These are phyloP conservation scores for Axis porcinus DNA, from an alignment of 2,113 vertebrate species.

Conservation along the genomic window DNA sequence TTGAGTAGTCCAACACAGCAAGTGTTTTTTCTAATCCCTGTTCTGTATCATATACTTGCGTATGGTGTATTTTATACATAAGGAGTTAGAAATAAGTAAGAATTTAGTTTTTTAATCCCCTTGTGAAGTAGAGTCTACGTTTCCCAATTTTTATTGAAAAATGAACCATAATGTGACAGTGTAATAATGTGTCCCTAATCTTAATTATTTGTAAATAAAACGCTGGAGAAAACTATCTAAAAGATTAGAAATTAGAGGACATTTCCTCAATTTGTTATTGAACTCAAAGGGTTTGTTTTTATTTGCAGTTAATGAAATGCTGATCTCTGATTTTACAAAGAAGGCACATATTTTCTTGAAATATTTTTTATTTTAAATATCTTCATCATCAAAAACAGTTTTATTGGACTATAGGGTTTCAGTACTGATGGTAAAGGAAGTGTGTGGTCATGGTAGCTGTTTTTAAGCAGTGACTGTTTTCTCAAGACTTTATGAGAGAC, in stretches of 20 bases:
- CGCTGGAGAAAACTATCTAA: not conserved
- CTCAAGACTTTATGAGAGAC: not conserved
- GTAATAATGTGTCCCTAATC: not conserved
- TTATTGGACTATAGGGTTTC: not conserved
- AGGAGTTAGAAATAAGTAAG: not conserved
- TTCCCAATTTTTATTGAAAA: not conserved
- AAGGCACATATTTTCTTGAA: not conserved
- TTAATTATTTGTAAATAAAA: slow-evolving; percentile 17
- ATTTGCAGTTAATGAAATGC: not conserved
- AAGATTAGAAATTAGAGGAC: not conserved
- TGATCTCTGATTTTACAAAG: not conserved
- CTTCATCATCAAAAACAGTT: not conserved
- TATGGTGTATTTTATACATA: not conserved
- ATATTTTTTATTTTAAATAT: not conserved
- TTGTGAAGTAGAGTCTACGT: not conserved
- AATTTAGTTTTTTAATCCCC: not conserved
- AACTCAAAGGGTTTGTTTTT: not conserved
- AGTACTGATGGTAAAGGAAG: not conserved
- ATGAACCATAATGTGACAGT: not conserved
- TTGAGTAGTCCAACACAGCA: not conserved
- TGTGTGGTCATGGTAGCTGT: not conserved
- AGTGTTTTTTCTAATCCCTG: not conserved
- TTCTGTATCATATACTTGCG: not conserved
- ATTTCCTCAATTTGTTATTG: not conserved
- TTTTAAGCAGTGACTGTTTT: not conserved